These are phyloP conservation scores for Siniperca obscura DNA, from an alignment of 2,797 vertebrate species.

Conservation along the genomic window DNA sequence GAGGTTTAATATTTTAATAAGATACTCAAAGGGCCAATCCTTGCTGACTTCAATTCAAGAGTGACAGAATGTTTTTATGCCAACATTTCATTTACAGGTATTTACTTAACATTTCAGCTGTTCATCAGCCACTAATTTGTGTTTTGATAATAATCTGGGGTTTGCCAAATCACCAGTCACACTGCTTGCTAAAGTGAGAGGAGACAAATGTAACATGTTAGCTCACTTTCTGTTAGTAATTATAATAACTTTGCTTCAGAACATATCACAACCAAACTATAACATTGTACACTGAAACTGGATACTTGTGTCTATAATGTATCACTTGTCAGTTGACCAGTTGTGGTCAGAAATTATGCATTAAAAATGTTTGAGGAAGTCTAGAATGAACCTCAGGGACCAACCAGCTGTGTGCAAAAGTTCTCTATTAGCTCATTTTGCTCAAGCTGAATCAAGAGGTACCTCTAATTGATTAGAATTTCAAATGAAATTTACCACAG, in stretches of 20 bases:
- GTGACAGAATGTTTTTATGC: neutral
- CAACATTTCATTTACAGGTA: slow-evolving; percentile 9
- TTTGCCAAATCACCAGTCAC: no score
- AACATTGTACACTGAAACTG: neutral
- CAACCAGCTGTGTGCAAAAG: slow-evolving; percentile 1
- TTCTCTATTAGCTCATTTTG: slow-evolving; percentile 12
- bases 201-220: neutral
- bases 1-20: slow-evolving; percentile 65
- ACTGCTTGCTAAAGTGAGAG: neutral
- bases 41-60: slow-evolving; percentile 27
- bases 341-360: neutral
- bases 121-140: neutral
- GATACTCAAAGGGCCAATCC: slow-evolving; percentile 52
- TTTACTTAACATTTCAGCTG: neutral
- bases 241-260: neutral
- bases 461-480: slow-evolving; percentile 48
- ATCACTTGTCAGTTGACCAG: neutral
- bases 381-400: neutral
- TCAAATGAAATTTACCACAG: slow-evolving; percentile 51
- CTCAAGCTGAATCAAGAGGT: slow-evolving; percentile 21
- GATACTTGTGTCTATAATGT: neutral
- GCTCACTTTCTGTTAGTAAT: neutral
- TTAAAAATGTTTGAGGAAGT: neutral
- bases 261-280: neutral
- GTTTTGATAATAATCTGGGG: neutral